Percentiles rank a stretch among this genome's conserved stretches.
phyloP scores from a whole-genome alignment of 1,140 invertebrate genomes.

The Protaetia brevitarsis region DNA sequence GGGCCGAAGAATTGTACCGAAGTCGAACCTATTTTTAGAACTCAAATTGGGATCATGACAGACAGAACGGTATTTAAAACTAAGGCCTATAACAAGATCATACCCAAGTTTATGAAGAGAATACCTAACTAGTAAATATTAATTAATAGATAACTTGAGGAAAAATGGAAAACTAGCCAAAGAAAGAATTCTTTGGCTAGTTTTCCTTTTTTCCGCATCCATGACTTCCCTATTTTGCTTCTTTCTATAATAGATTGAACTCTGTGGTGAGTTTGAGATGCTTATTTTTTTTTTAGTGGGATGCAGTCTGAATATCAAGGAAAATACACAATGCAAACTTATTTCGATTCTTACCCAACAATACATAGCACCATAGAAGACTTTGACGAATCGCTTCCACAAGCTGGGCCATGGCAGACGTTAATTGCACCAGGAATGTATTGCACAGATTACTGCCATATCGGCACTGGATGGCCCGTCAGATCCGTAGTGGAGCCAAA shows the following conservation, averaged over 20 bases:
- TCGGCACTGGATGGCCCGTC: conserved; percentile 44
- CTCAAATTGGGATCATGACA: conserved; percentile 11
- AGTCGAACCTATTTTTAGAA: conserved; percentile 26
- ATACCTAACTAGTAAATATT: conserved; percentile 37
- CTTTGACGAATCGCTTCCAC: conserved; percentile 33
- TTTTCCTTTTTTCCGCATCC: no score
- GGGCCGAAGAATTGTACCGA: conserved; percentile 31
- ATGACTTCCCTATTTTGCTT: no score
- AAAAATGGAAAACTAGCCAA: no score
- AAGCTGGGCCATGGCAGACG: conserved; percentile 40
- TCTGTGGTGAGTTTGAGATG: neutral
- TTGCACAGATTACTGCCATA: conserved; percentile 46
- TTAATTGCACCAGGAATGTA: conserved; percentile 46
- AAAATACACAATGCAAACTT: conserved; percentile 36
- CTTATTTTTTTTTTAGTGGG: conserved; percentile 32
- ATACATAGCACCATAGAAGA: conserved; percentile 31
- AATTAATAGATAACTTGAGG: neutral
- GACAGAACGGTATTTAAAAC: conserved; percentile 29
- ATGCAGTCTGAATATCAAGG: conserved; percentile 37
- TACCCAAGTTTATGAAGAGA: conserved; percentile 24
- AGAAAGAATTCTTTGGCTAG: no score
- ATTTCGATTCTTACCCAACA: conserved; percentile 37
- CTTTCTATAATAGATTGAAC: neutral
- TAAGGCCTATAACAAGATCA: conserved; percentile 18
- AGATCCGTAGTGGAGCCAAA: conserved; percentile 35